Evolutionary conservation across 2,888 invertebrate genomes (phyloP).

Genomic region (Dolichopus griseipennis): DNA sequence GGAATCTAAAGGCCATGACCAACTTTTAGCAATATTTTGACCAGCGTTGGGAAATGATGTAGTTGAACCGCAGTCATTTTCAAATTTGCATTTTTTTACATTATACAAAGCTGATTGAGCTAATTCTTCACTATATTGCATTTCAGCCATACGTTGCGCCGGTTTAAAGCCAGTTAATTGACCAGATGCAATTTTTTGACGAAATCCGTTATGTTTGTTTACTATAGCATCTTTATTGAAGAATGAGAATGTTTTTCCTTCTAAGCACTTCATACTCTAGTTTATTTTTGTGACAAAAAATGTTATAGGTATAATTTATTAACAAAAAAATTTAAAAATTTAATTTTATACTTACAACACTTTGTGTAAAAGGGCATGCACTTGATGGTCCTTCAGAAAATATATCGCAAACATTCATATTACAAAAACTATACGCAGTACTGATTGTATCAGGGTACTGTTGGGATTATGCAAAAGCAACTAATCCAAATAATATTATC

Average conservation of each 20-base stretch:
- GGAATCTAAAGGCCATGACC: not conserved
- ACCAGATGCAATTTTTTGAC: conserved; percentile 29
- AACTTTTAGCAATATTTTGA: not conserved
- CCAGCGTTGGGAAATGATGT: not conserved
- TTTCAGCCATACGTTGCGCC: conserved; percentile 29
- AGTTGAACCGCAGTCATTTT: no score
- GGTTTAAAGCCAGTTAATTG: conserved; percentile 23
- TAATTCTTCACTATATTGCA: conserved; percentile 29
- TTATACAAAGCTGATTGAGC: conserved; percentile 29
- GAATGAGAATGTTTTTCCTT: no score
- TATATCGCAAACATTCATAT: not conserved
- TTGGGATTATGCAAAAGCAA: no score
- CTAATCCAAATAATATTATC: no score
- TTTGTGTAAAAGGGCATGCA: not conserved
- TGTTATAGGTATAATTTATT: no score
- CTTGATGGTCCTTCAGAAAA: not conserved
- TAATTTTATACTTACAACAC: not conserved
- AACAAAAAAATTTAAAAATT: no score
- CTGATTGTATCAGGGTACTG: no score
- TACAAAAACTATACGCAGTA: not conserved
- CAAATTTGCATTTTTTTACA: conserved; percentile 24
- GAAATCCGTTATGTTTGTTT: conserved; percentile 28
- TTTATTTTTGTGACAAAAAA: no score
- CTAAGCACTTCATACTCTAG: not conserved
- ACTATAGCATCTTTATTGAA: no score